Percentiles rank a stretch among this genome's conserved stretches.
These are phyloP conservation scores for Nymphalis c-album DNA, from an alignment of 2,888 invertebrate genomes.

Conservation along the genomic window DNA sequence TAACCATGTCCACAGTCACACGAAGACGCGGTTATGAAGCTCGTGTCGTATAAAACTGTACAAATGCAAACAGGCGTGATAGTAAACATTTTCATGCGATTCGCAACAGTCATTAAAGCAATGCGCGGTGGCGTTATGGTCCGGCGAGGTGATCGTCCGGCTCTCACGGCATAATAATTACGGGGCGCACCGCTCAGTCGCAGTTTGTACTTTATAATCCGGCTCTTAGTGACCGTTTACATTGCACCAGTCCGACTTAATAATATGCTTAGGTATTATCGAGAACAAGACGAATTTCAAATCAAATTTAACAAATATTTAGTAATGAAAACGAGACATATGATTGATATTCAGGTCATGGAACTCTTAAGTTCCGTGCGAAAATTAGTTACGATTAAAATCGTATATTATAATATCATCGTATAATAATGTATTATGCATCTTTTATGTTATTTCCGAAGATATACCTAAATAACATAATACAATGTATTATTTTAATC, in stretches of 20 bases:
- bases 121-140: slow-evolving; percentile 57
- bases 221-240: slow-evolving; percentile 49
- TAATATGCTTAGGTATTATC: neutral
- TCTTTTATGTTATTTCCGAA: too few relatives aligned
- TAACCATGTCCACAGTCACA: too few relatives aligned
- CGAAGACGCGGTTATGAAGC: neutral
- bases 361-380: too few relatives aligned
- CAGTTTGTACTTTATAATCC: slow-evolving; percentile 65
- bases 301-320: neutral
- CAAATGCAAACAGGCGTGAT: slow-evolving; percentile 26
- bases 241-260: slow-evolving; percentile 6
- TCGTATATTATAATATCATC: too few relatives aligned
- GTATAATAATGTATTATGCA: too few relatives aligned
- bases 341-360: too few relatives aligned
- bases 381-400: too few relatives aligned
- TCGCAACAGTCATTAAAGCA: slow-evolving; percentile 56
- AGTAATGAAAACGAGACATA: too few relatives aligned
- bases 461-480: neutral
- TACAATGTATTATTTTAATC: neutral
- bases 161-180: slow-evolving; percentile 67
- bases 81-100: slow-evolving; percentile 44
- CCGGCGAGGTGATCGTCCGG: slow-evolving; percentile 67
- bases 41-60: neutral
- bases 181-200: slow-evolving; percentile 54
- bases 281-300: too few relatives aligned